These are phyloP conservation scores for Caenorhabditis sp. DNA, from an alignment of 2,888 invertebrate species.

Conservation along the genomic window DNA sequence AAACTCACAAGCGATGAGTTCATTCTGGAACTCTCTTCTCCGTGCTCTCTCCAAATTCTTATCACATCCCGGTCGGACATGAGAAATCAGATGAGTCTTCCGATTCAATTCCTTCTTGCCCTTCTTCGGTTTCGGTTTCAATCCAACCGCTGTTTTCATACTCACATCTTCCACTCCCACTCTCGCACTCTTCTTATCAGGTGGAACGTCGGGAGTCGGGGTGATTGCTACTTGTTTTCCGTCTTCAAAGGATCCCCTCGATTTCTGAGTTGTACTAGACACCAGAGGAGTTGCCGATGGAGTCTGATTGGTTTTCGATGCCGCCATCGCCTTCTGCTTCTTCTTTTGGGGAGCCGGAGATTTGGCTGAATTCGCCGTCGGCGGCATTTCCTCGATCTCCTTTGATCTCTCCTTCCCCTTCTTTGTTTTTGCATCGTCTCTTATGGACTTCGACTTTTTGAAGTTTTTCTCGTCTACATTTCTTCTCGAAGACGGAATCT, in stretches of 20 bases:
- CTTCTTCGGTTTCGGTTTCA: constrained; percentile 1
- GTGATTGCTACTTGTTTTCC: constrained; percentile 10
- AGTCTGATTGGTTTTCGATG: constrained; percentile 19
- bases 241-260: background rate
- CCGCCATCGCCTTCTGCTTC: background rate
- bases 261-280: background rate
- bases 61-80: constrained; percentile 27
- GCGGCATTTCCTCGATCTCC: constrained; percentile 39
- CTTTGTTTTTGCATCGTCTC: background rate
- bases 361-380: constrained; percentile 36
- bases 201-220: constrained; percentile 27
- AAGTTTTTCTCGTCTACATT: constrained; percentile 15
- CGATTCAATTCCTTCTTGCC: constrained; percentile 10
- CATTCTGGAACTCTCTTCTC: constrained; percentile 12
- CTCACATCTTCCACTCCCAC: background rate
- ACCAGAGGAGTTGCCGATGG: background rate
- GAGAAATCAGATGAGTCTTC: constrained; percentile 37
- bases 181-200: constrained; percentile 9
- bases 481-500: constrained; percentile 1
- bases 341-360: constrained; percentile 3
- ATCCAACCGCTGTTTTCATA: background rate
- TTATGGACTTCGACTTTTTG: constrained; percentile 12
- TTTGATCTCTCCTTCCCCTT: constrained; percentile 10
- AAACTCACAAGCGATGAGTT: constrained; percentile 31
- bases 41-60: constrained; percentile 1